These are phyloP conservation scores for Pammene fasciana DNA, from an alignment of 2,888 invertebrate species.

Conservation along the genomic window DNA sequence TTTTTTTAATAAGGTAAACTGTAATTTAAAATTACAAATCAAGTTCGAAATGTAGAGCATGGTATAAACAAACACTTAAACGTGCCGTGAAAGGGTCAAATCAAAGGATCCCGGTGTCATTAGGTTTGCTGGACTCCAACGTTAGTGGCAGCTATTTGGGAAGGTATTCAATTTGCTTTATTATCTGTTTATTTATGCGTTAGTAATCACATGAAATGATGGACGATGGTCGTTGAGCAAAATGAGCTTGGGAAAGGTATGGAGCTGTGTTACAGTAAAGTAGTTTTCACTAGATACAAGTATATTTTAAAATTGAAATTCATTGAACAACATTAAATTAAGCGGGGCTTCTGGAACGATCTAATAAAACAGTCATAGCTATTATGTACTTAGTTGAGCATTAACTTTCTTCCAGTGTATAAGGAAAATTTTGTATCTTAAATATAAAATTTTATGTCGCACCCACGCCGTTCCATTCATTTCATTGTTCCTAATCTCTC, in stretches of 20 bases:
- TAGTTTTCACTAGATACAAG: neutral
- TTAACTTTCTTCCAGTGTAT: no score
- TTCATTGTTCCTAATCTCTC: constrained; percentile 53
- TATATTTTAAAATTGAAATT: no score
- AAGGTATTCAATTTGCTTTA: constrained; percentile 81
- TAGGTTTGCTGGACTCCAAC: constrained; percentile 64
- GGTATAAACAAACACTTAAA: constrained; percentile 49
- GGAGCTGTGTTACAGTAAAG: constrained; percentile 51
- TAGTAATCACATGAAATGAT: constrained; percentile 66
- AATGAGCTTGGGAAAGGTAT: constrained; percentile 49
- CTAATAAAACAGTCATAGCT: no score
- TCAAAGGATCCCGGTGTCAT: constrained; percentile 77
- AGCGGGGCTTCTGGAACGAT: no score
- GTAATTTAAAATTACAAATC: constrained; percentile 7
- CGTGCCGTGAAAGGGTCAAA: constrained; percentile 55
- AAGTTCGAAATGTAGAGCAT: constrained; percentile 24
- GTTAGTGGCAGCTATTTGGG: constrained; percentile 63
- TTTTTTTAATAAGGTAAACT: neutral
- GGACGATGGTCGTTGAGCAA: constrained; percentile 62
- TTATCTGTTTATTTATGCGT: constrained; percentile 82
- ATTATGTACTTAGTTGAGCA: no score
- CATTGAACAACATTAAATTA: no score
- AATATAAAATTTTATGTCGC: no score
- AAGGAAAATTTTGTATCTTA: no score
- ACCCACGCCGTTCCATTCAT: constrained; percentile 37